phyloP scores from a whole-genome alignment of 2,113 vertebrate species.

The Thamnophis sirtalis region DNA sequence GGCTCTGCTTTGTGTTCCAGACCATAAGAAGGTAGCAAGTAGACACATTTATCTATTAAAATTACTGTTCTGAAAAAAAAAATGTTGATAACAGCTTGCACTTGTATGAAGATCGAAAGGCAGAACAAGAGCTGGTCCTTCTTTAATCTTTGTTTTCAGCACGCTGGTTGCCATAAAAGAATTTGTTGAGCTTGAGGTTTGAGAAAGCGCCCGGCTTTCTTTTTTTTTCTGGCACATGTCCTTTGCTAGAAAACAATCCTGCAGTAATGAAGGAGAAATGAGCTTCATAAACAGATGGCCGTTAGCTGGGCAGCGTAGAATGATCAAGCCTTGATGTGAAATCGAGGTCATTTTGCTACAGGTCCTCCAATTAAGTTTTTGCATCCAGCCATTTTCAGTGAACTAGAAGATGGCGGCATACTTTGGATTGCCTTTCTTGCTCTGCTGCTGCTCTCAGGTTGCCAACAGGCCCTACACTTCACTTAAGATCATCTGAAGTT shows the following conservation, averaged over 20 bases:
- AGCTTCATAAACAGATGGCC: neutral
- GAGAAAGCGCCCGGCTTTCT: neutral
- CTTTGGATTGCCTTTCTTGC: neutral
- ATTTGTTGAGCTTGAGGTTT: neutral
- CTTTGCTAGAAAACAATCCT: conserved; percentile 2
- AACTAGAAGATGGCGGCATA: neutral
- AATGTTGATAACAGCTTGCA: neutral
- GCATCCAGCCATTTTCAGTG: neutral
- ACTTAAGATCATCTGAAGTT: neutral
- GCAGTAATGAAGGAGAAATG: neutral
- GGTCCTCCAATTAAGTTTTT: neutral
- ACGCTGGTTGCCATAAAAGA: neutral
- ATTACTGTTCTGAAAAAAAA: neutral
- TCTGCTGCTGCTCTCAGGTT: neutral
- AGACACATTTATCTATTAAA: neutral
- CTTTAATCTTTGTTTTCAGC: neutral
- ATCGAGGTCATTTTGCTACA: neutral
- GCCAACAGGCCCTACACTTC: neutral
- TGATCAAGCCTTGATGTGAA: conserved; percentile 3
- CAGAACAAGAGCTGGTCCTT: neutral
- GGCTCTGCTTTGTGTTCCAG: no score
- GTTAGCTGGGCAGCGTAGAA: neutral
- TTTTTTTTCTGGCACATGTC: neutral
- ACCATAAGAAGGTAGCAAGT: neutral
- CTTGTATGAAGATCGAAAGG: neutral